Evolutionary conservation across 2,113 vertebrate species (phyloP).

Genomic region (Machaerirhynchus nigripectus): DNA sequence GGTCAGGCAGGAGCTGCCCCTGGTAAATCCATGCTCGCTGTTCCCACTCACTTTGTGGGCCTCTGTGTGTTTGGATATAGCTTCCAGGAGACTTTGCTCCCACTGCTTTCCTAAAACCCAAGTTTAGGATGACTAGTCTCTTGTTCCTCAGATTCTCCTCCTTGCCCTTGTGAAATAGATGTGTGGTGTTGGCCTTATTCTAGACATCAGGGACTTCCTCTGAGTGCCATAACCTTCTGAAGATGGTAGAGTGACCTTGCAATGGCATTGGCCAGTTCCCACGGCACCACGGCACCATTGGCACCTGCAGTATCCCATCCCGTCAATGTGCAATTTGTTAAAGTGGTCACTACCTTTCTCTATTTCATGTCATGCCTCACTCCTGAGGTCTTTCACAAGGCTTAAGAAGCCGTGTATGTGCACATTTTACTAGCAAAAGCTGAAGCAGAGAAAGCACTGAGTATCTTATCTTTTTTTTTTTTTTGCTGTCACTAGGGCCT

Average conservation of each 20-base stretch:
- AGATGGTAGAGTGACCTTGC: background rate
- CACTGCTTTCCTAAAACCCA: background rate
- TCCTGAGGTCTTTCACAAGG: background rate
- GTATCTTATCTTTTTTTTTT: background rate
- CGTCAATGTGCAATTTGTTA: background rate
- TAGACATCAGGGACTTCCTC: background rate
- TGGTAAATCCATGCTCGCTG: background rate
- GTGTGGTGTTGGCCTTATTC: background rate
- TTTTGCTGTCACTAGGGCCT: background rate
- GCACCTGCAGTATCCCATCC: background rate
- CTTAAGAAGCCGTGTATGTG: background rate
- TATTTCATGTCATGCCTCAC: background rate
- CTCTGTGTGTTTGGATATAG: background rate
- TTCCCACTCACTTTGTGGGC: background rate
- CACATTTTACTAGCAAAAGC: background rate
- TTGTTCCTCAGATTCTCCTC: background rate
- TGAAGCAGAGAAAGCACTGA: background rate
- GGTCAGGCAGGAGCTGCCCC: background rate
- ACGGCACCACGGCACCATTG: background rate
- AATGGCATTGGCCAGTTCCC: background rate
- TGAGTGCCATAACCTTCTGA: background rate
- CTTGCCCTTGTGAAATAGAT: background rate
- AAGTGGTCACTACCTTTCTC: background rate
- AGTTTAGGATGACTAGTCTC: background rate
- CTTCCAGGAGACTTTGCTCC: background rate